Evolutionary conservation across 2,113 vertebrate species (phyloP).

Genomic region (Solenodon paradoxus): DNA sequence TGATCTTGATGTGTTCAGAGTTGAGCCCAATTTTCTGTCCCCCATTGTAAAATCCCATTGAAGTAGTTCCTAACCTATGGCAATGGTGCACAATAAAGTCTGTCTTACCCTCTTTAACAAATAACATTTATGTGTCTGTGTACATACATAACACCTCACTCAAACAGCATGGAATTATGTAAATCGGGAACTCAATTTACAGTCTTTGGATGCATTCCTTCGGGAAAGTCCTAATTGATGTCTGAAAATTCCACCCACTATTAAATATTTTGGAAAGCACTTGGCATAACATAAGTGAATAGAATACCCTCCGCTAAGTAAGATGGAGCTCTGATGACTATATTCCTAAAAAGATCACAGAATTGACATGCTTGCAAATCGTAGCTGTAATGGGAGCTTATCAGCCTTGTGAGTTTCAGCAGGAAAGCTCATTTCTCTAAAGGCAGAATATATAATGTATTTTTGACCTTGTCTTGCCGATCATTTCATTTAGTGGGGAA

Average conservation of each 20-base stretch:
- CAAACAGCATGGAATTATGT: not conserved
- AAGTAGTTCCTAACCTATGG: not conserved
- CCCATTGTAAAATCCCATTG: not conserved
- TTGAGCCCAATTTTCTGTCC: not conserved
- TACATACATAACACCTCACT: not conserved
- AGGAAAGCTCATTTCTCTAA: slow-evolving; percentile 30
- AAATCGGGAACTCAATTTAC: not conserved
- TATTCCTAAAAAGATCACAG: not conserved
- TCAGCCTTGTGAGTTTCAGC: not conserved
- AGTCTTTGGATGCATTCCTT: not conserved
- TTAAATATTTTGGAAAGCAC: not conserved
- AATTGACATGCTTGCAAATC: not conserved
- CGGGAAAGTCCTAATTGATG: not conserved
- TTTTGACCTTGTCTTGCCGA: not conserved
- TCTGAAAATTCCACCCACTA: not conserved
- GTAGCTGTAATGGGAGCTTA: not conserved
- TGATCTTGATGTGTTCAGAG: not conserved
- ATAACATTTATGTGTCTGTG: not conserved
- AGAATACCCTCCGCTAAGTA: not conserved
- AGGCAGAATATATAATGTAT: not conserved
- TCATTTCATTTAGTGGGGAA: slow-evolving; percentile 43
- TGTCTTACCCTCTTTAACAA: not conserved
- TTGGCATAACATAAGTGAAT: not conserved
- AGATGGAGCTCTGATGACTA: not conserved
- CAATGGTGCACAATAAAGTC: not conserved